A percentile compares a stretch with the other conserved stretches of the same genome.
Conservation (phyloP, 1,140 invertebrate genomes). For the Drosophila persimilis region DNA sequence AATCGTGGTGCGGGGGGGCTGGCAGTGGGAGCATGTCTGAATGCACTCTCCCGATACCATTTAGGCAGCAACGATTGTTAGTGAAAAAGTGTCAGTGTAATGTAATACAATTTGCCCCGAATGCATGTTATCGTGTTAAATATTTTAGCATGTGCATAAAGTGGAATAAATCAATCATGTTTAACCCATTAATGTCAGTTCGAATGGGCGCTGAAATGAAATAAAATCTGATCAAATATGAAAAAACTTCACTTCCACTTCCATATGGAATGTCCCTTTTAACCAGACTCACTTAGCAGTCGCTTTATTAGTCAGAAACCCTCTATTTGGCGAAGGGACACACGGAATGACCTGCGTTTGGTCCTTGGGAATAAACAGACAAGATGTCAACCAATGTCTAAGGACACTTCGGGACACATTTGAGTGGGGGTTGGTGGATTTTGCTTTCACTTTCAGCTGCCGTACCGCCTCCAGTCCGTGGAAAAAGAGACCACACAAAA, state of each 20-base stretch:
- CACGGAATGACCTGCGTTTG: constrained; percentile 28
- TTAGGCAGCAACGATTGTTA: constrained; percentile 13
- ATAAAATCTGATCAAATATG: background rate
- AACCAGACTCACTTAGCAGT: constrained; percentile 4
- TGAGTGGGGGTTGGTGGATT: too few relatives aligned
- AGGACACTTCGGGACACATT: constrained; percentile 34
- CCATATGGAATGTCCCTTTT: background rate
- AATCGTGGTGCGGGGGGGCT: constrained; percentile 14
- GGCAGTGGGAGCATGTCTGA: too few relatives aligned
- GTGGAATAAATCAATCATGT: constrained; percentile 21
- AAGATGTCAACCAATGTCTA: constrained; percentile 55
- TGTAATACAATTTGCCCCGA: background rate
- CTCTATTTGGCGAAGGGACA: constrained; percentile 48
- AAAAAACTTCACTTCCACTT: background rate
- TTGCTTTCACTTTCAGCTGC: constrained; percentile 43
- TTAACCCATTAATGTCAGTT: constrained; percentile 17
- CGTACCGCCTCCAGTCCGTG: background rate
- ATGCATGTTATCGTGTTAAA: constrained; percentile 39
- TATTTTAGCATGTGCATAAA: constrained; percentile 15
- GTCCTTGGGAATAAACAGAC: constrained; percentile 40
- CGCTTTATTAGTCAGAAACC: background rate
- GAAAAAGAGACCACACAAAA: constrained; percentile 1
- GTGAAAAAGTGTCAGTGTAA: constrained; percentile 17
- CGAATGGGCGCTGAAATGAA: background rate
- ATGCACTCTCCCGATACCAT: constrained; percentile 26